Base-by-base conservation (phyloP, 2,113 vertebrate species). In the Anarhynchus alexandrinus region DNA sequence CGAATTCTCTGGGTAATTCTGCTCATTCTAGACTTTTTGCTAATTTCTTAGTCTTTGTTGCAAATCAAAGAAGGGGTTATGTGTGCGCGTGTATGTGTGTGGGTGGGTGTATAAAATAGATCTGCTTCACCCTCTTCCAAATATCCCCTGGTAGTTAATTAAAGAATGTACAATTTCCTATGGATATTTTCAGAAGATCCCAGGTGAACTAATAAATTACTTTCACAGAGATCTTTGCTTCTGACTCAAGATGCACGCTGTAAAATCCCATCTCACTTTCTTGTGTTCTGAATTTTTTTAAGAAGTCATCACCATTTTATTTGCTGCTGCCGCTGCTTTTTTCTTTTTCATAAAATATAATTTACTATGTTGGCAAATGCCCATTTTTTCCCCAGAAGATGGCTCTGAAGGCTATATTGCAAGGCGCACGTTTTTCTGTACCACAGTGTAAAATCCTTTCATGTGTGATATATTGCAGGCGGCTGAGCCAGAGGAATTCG, bases 121-220 rank as follows among this genome's bases (percentile, higher is more conserved):
- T 77, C 40, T 58, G 59, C 65, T 85, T 95, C 83, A 86, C 51
- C 83, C 64, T 73, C 76, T 88, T 81, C 51, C 72, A 92, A 57
- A 65, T 54, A 84, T 89, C 90, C 91, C 89, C 72, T 92, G 88
- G 64, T 66, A 88, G 55, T 66, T 81, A 88, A 91, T 95, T 93
- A 96, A 88, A 61, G n/a, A 81, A 78, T 77, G 14, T 69, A 45
- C 55, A 47, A 71, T 78, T 82, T 88, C 64, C 73, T 49, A 5
- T 55, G 65, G 83, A 78, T 95, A 79, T 94, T 91, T 95, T 87
- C 57, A 82, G 77, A 95, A 79, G 79, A 61, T 94, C 89, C 93
- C 91, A 57, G 49, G 57, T 95, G 94, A 81, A 52, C 62, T 36
- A 73, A 82, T 61, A 79, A 71, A 92, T 93, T 73, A 65, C 36